These are phyloP conservation scores for Varanus komodoensis DNA, from an alignment of 2,113 vertebrate genomes.

Conservation along the genomic window DNA sequence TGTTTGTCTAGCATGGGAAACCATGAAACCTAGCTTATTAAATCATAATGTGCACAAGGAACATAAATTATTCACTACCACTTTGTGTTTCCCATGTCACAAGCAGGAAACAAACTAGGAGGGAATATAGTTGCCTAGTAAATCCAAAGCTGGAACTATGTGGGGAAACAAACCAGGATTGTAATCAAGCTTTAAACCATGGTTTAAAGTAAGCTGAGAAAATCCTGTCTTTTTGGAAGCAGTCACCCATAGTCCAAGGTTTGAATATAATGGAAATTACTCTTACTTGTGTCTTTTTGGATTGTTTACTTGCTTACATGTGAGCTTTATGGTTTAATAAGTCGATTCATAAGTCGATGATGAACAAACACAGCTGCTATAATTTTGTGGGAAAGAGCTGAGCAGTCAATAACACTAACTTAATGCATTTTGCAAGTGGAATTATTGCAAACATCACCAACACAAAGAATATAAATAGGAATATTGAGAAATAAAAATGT, in stretches of 20 bases:
- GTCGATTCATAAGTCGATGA: neutral
- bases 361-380: neutral
- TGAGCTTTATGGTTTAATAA: neutral
- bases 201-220: neutral
- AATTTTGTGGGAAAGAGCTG: constrained; percentile 4
- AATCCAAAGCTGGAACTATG: neutral
- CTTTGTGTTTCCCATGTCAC: too few relatives aligned
- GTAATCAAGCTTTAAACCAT: neutral
- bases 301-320: neutral
- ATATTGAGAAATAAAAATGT: neutral
- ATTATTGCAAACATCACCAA: neutral
- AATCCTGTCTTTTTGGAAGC: neutral
- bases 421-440: neutral
- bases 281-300: neutral
- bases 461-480: neutral
- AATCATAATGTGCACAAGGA: too few relatives aligned
- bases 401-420: neutral
- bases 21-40: too few relatives aligned
- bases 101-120: neutral
- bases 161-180: neutral
- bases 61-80: too few relatives aligned
- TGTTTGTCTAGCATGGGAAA: too few relatives aligned
- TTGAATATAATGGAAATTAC: neutral
- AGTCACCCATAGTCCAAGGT: neutral
- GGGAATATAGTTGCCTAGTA: neutral